Base-by-base conservation (phyloP, 2,797 vertebrate species). In the Acanthopagrus latus region DNA sequence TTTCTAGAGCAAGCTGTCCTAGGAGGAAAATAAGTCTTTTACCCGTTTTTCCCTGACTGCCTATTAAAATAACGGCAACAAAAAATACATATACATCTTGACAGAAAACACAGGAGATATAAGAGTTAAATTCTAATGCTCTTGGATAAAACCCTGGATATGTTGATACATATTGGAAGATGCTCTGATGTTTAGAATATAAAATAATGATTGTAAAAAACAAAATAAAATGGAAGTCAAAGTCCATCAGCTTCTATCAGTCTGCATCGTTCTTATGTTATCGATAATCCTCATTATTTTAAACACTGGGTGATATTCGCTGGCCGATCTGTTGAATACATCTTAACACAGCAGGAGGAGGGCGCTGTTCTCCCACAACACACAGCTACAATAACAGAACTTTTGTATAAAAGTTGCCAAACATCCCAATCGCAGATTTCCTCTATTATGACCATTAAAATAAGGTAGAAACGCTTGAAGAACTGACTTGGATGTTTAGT, bases 321-420 rank as follows among this genome's bases (percentile, higher is more conserved):
- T 48, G 16, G 55, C 16, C 66, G 46, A 62, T 46, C 38, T 65
- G 13, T 38, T 46, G 16, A 38, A 55, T 3, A 16, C 20, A 23
- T 18, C 16, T 68, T 57, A 23, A 18, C 23, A 17, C 17, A 66
- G 62, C 55, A 66, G 48, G 25, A 59, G 9, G 66, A 57, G 27
- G 38, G 44, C 5, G 13, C 62, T 74, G 33, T 59, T 59, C 55
- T 18, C 44, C 47, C 17, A 67, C 0, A 66, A 17, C 46, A 44
- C 0, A 41, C 43, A 1, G 62, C 14, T 18, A 18, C 41, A 11
- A 38, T 38, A 9, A 38, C 2, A 1, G 16, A 38, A 38, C 7
- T 9, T 9, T n/a, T 59, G 2, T 58, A 2, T 58, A 12, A 29
- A 66, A 56, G 38, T 27, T 21, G 2, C 1, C 6, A 16, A 3